These are phyloP conservation scores for Callyntrura guangdongensis DNA, from an alignment of 2,888 invertebrate genomes.

Conservation along the genomic window DNA sequence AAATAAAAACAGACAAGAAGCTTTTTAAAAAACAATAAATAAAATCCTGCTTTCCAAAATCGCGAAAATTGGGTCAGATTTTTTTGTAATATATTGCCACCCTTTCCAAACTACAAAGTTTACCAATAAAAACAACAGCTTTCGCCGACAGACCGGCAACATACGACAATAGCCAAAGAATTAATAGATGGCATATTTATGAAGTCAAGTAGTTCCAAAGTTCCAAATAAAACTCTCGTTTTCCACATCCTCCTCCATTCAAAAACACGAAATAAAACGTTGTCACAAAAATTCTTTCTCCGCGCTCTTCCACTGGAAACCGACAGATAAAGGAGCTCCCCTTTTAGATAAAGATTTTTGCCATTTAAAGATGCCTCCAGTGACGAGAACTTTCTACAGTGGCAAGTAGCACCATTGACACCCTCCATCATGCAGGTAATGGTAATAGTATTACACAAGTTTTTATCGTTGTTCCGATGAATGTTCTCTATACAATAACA, in stretches of 20 bases:
- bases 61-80: neutral
- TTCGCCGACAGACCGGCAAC: neutral
- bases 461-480: conserved; percentile 69
- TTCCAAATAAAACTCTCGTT: conserved; percentile 12
- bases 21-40: neutral
- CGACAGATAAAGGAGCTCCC: too few species aligned
- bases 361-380: conserved; percentile 8
- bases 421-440: conserved; percentile 74
- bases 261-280: conserved; percentile 2
- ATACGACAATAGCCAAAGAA: conserved; percentile 32
- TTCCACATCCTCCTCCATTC: neutral
- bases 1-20: too few species aligned
- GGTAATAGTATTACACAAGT: conserved; percentile 62
- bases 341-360: conserved; percentile 15
- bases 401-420: conserved; percentile 59
- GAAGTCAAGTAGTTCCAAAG: conserved; percentile 40
- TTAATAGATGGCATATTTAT: conserved; percentile 65
- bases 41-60: neutral
- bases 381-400: conserved; percentile 48
- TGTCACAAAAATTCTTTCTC: neutral
- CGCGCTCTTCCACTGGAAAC: neutral
- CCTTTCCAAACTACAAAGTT: neutral
- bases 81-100: neutral
- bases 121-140: conserved; percentile 3
- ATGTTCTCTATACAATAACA: conserved; percentile 73